A percentile compares a stretch with the other conserved stretches of the same genome.
Conservation (phyloP, 2,797 vertebrate species). For the Thunnus albacares region DNA sequence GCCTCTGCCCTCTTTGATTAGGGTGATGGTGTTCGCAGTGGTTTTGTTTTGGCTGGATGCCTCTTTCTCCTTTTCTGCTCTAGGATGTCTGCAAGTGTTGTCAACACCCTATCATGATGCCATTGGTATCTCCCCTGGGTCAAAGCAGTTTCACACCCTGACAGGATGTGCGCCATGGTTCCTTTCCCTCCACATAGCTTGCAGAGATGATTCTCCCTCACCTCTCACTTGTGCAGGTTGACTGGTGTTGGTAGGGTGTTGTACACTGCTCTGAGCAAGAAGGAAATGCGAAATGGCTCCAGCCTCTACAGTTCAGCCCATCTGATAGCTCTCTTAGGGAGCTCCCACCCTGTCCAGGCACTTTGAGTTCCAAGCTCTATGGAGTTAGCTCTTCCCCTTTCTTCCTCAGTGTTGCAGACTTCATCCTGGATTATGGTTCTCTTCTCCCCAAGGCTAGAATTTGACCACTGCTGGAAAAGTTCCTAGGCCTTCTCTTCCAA, state of each 20-base stretch:
- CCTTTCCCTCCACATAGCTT: no score
- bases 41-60: neutral
- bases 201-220: neutral
- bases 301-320: neutral
- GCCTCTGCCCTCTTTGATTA: neutral
- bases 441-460: neutral
- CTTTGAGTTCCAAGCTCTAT: neutral
- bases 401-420: neutral
- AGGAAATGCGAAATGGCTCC: neutral
- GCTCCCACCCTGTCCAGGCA: neutral
- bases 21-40: neutral
- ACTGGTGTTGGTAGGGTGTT: neutral
- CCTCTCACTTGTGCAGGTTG: neutral
- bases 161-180: neutral
- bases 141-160: no score
- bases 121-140: no score
- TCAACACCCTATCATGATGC: neutral
- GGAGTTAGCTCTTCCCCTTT: neutral
- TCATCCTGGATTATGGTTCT: neutral
- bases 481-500: no score
- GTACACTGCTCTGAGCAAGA: neutral
- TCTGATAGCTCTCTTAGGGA: neutral
- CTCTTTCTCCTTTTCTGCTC: neutral
- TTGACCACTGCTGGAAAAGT: neutral
- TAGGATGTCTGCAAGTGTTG: neutral